phyloP scores from a whole-genome alignment of 1,140 invertebrate genomes.

The Zaprionus tsacasi region DNA sequence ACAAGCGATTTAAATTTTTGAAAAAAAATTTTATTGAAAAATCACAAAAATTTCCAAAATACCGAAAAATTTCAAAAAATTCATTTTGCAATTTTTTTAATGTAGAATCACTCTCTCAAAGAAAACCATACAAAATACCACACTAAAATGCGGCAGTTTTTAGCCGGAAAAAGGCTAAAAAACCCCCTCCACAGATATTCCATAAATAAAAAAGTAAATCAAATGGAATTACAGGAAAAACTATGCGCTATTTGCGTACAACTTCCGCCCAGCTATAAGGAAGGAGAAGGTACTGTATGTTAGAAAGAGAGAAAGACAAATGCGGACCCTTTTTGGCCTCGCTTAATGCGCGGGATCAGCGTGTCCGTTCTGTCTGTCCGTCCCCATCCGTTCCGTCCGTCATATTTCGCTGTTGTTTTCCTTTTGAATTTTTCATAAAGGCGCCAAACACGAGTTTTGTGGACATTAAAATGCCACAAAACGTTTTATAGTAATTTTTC shows the following conservation, averaged over 20 bases:
- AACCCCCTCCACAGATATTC: background rate
- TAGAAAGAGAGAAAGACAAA: background rate
- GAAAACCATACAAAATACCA: background rate
- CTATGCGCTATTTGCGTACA: slow-evolving; percentile 6
- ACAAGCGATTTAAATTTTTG: too few relatives aligned
- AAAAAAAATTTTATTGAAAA: too few relatives aligned
- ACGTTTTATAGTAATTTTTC: slow-evolving; percentile 84
- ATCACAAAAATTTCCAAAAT: too few relatives aligned
- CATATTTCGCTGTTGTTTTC: slow-evolving; percentile 60
- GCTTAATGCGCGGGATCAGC: slow-evolving; percentile 25
- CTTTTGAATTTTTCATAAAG: slow-evolving; percentile 74
- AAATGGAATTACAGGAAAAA: slow-evolving; percentile 3
- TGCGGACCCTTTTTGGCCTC: slow-evolving; percentile 1
- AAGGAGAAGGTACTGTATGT: too few relatives aligned
- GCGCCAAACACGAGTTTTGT: slow-evolving; percentile 58
- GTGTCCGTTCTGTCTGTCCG: background rate
- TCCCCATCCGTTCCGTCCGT: background rate
- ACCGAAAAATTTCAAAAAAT: too few relatives aligned
- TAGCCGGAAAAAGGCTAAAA: background rate
- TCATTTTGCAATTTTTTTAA: too few relatives aligned
- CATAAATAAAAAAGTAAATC: slow-evolving; percentile 1
- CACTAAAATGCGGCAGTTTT: background rate
- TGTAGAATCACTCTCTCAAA: too few relatives aligned
- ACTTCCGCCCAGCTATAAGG: background rate
- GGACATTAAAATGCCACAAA: slow-evolving; percentile 83